A percentile compares a stretch with the other conserved stretches of the same genome.
phyloP scores from a whole-genome alignment of 2,797 vertebrate genomes.

The Catostomus latipinnis region DNA sequence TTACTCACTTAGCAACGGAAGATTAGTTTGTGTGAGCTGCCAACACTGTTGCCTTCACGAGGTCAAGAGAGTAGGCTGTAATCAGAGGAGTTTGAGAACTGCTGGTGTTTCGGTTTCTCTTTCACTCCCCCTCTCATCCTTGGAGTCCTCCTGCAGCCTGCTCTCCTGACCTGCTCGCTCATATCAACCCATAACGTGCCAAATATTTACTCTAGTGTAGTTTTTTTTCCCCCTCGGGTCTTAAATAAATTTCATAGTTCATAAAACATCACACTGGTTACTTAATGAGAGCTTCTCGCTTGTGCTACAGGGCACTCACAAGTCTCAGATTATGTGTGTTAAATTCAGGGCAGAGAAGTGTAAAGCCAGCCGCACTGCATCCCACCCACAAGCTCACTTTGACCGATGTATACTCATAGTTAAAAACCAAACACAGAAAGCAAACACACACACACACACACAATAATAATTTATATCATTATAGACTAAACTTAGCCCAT shows the following conservation, averaged over 20 bases:
- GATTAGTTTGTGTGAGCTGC: conserved; percentile 79
- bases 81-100: conserved; percentile 73
- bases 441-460: not conserved
- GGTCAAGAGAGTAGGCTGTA: conserved; percentile 78
- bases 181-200: conserved; percentile 62
- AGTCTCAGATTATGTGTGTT: conserved; percentile 43
- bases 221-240: conserved; percentile 51
- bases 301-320: conserved; percentile 41
- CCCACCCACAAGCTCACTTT: conserved; percentile 17
- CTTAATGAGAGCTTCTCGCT: conserved; percentile 53
- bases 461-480: too few species aligned
- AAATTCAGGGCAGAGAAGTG: conserved; percentile 40
- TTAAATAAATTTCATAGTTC: conserved; percentile 66
- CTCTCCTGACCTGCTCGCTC: conserved; percentile 54
- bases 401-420: not conserved
- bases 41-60: conserved; percentile 73
- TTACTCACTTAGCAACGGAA: conserved; percentile 82
- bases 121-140: conserved; percentile 53
- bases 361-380: conserved; percentile 39
- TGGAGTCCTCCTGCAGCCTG: conserved; percentile 66
- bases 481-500: too few species aligned
- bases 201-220: conserved; percentile 63
- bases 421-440: conserved; percentile 5
- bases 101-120: conserved; percentile 68
- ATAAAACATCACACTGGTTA: conserved; percentile 64